These are phyloP conservation scores for Drosophila subquinaria DNA, from an alignment of 2,888 invertebrate species.

Conservation along the genomic window DNA sequence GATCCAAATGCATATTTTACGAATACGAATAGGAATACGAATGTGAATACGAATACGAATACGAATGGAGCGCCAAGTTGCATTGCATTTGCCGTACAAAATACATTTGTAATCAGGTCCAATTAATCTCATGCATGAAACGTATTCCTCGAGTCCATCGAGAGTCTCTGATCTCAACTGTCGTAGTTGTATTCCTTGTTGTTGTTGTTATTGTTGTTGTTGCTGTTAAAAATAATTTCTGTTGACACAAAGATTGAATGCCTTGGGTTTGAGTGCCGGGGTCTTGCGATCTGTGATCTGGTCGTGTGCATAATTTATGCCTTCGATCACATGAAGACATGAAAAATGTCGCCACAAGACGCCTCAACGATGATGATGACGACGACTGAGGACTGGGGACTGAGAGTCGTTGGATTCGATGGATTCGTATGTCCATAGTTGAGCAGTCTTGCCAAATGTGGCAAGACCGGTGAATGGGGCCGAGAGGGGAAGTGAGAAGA, in stretches of 20 bases:
- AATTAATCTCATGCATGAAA: constrained; percentile 67
- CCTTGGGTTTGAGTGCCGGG: constrained; percentile 29
- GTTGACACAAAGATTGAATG: constrained; percentile 82
- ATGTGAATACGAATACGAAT: neutral
- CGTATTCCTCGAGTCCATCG: constrained; percentile 31
- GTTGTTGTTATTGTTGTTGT: constrained; percentile 51
- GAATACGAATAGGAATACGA: constrained; percentile 46
- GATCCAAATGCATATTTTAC: constrained; percentile 79
- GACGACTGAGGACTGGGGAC: constrained; percentile 39
- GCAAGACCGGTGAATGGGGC: constrained; percentile 28
- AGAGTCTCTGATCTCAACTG: constrained; percentile 25
- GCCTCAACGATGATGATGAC: constrained; percentile 75
- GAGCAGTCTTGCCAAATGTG: constrained; percentile 75
- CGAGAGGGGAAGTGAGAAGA: neutral
- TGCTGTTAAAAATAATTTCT: constrained; percentile 81
- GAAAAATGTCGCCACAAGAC: constrained; percentile 81
- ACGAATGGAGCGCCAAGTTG: constrained; percentile 32
- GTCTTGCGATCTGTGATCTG: constrained; percentile 51
- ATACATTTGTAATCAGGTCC: constrained; percentile 78
- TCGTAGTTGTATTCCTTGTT: neutral
- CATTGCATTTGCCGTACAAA: constrained; percentile 61
- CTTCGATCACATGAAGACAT: constrained; percentile 81
- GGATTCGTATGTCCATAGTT: constrained; percentile 56
- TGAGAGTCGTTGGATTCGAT: constrained; percentile 30
- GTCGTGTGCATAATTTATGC: constrained; percentile 76